Conservation (phyloP, 2,888 invertebrate species). For the Periphyllus acericola region DNA sequence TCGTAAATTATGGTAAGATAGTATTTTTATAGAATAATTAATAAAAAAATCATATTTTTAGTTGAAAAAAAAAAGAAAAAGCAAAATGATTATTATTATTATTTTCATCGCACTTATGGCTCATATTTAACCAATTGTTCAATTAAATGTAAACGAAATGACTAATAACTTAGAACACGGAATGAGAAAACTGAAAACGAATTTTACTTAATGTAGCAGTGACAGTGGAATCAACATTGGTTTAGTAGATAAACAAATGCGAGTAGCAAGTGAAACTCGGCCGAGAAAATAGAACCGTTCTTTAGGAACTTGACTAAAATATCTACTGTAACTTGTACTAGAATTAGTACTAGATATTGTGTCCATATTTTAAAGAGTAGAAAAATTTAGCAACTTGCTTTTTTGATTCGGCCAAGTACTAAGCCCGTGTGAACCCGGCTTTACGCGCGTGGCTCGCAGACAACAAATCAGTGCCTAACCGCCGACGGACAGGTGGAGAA, state of each 20-base stretch:
- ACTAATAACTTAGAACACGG: too few relatives aligned
- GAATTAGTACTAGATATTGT: slow-evolving; percentile 7
- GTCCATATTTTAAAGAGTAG: slow-evolving; percentile 11
- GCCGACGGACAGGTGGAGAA: too few relatives aligned
- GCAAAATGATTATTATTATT: too few relatives aligned
- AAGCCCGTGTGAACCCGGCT: not conserved
- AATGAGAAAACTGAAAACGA: too few relatives aligned
- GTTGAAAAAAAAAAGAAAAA: too few relatives aligned
- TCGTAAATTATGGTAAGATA: not conserved
- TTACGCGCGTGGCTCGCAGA: too few relatives aligned
- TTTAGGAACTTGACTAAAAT: not conserved
- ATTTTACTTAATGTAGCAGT: not conserved
- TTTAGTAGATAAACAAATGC: not conserved
- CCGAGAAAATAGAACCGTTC: not conserved
- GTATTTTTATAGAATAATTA: not conserved
- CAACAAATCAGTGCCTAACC: too few relatives aligned
- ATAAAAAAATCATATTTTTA: not conserved
- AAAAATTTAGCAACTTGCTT: not conserved
- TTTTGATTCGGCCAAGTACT: not conserved
- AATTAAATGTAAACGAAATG: too few relatives aligned
- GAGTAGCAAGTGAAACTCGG: not conserved
- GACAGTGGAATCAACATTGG: not conserved
- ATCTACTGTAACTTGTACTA: slow-evolving; percentile 5
- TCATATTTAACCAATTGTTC: too few relatives aligned
- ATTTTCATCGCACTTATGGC: too few relatives aligned